Conservation (phyloP, 2,113 vertebrate genomes). For the Campylorhamphus procurvoides region DNA sequence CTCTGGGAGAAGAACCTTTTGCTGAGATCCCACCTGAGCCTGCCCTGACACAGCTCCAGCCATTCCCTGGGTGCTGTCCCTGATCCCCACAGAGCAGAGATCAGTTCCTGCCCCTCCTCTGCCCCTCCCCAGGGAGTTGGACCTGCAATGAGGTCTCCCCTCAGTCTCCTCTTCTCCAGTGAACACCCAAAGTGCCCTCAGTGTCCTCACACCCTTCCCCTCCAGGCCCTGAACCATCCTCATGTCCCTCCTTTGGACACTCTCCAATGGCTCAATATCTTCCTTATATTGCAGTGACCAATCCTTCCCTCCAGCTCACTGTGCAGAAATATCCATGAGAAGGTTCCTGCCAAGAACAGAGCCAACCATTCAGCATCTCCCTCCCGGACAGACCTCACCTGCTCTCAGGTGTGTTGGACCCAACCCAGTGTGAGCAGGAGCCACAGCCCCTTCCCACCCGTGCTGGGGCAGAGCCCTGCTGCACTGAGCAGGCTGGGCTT, state of each 20-base stretch:
- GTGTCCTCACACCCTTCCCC: neutral
- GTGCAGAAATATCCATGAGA: neutral
- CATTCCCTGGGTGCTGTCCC: neutral
- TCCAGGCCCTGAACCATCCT: neutral
- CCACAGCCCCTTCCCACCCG: fast-evolving
- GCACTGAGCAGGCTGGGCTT: fast-evolving
- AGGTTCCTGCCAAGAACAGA: neutral
- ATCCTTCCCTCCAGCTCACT: neutral
- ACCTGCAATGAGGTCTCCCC: neutral
- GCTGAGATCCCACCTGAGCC: neutral
- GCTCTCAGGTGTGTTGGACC: neutral
- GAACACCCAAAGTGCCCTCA: neutral
- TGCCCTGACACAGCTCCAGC: neutral
- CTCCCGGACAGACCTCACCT: neutral
- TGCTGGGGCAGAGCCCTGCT: neutral
- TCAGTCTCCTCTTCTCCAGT: neutral
- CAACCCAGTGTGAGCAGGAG: fast-evolving
- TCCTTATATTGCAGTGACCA: neutral
- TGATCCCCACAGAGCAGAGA: neutral
- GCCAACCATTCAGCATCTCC: neutral
- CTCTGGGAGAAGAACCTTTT: neutral
- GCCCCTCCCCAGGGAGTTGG: neutral
- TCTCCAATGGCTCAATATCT: neutral
- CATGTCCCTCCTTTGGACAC: neutral
- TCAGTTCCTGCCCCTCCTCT: neutral